Evolutionary conservation across 1,140 invertebrate genomes (phyloP), one percentile per base, ranked within the genome.

Genomic region (Oscheius sp.): DNA sequence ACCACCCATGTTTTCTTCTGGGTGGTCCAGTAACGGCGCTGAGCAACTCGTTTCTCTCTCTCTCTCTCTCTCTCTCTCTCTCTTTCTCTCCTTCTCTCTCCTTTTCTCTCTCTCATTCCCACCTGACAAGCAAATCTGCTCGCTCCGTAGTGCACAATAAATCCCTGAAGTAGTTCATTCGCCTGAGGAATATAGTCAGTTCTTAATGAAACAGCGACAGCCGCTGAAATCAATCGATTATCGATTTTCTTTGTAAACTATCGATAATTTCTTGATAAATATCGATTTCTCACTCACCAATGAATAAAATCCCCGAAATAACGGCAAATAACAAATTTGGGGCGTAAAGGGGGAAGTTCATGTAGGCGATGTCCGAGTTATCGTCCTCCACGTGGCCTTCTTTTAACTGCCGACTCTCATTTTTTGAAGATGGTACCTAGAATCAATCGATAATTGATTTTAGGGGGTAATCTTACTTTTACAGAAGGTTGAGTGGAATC

Each of bases 301-400:
- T 55, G 23, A 55, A 55, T 20, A 55, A 26, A 23, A 7, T 7
- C 15, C 4, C 7, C 15, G 49, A 55, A 23, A 23, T 7, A 23
- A 7, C 15, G 49, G 49, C 4, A 55, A 55, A 23, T 15, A 55
- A 4, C 15, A 55, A 26, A 23, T 55, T 55, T 7, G 49, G 49
- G 31, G 45, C 35, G 36, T 58, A 1, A 26, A 68, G 49, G 20
- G 67, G 52, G 61, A 68, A 59, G 15, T 68, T 68, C 31, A 68
- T 36, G 45, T 68, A 68, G 10, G 67, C 67, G 18, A 68, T 68
- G 55, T 68, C 67, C 36, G 67, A 68, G 20, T 68, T 68, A 31
- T 68, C 67, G 34, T 68, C 67, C 45, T 68, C 67, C 38, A 32
- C 4, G 20, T 68, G 67, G 2, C 67, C 67, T 15, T 68, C 32